phyloP scores from a whole-genome alignment of 2,888 invertebrate species.

The Diarsia mendica region DNA sequence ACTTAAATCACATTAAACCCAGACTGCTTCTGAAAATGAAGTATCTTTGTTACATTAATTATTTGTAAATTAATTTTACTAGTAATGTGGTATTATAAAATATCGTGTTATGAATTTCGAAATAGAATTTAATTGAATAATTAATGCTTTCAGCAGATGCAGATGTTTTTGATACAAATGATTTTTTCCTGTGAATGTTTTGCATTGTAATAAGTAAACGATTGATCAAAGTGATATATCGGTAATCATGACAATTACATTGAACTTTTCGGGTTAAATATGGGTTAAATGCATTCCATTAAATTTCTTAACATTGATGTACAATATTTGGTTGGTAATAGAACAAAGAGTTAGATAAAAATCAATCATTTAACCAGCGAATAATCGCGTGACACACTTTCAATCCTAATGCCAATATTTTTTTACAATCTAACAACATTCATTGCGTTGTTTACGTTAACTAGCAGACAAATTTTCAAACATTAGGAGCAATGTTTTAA shows the following conservation, averaged over 20 bases:
- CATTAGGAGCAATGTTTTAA: not conserved
- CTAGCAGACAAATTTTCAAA: not conserved
- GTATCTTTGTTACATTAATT: not conserved
- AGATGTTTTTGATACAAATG: slow-evolving; percentile 6
- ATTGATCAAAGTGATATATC: not conserved
- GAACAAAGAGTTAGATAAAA: not conserved
- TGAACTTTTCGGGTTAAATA: not conserved
- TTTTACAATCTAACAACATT: not conserved
- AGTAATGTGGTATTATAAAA: not conserved
- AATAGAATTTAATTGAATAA: not conserved
- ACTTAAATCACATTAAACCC: not conserved
- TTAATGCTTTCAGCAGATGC: not conserved
- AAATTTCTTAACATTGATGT: not conserved
- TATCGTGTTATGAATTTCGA: not conserved
- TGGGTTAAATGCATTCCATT: not conserved
- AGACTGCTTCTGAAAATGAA: not conserved
- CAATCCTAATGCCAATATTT: not conserved
- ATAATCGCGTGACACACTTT: not conserved
- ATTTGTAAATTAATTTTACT: not conserved
- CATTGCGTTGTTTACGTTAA: not conserved
- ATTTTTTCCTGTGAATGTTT: not conserved
- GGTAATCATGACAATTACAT: not conserved
- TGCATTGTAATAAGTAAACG: not conserved
- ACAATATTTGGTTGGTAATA: slow-evolving; percentile 5
- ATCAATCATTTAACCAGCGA: not conserved